Percentiles rank a stretch among this genome's conserved stretches.
Evolutionary conservation across 2,797 vertebrate genomes (phyloP).

Genomic region (Glyptemys insculpta): DNA sequence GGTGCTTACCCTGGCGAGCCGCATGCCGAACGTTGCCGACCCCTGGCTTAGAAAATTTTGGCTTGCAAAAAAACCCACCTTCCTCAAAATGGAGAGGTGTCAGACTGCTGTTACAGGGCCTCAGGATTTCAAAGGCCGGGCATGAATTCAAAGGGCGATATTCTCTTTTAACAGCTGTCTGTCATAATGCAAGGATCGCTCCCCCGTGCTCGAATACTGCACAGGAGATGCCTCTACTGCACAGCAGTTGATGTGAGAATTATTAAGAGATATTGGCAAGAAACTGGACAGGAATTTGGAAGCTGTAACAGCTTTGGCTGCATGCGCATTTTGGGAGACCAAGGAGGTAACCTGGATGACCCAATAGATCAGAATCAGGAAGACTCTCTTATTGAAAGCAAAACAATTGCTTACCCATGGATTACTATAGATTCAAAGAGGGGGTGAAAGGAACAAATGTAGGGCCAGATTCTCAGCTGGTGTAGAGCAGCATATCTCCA

Average conservation of each 20-base stretch:
- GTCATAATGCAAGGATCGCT: not conserved
- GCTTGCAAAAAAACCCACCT: not conserved
- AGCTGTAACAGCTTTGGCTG: not conserved
- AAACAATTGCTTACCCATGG: too few species aligned
- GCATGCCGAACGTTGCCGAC: too few species aligned
- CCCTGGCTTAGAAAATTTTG: not conserved
- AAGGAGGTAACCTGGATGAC: not conserved
- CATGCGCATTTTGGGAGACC: not conserved
- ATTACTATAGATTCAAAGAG: too few species aligned
- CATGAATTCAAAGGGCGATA: not conserved
- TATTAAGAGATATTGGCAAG: not conserved
- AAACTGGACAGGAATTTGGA: not conserved
- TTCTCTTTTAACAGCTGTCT: not conserved
- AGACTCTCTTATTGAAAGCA: too few species aligned
- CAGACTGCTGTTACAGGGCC: not conserved
- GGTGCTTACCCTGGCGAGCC: too few species aligned
- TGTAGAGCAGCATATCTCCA: not conserved
- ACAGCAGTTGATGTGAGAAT: not conserved
- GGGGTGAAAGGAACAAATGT: too few species aligned
- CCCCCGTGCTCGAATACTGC: not conserved
- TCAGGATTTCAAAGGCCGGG: not conserved
- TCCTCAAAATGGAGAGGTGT: not conserved
- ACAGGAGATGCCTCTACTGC: not conserved
- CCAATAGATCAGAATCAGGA: not conserved
- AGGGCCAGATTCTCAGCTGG: too few species aligned